phyloP scores from a whole-genome alignment of 2,113 vertebrate species.

The Mastomys coucha region DNA sequence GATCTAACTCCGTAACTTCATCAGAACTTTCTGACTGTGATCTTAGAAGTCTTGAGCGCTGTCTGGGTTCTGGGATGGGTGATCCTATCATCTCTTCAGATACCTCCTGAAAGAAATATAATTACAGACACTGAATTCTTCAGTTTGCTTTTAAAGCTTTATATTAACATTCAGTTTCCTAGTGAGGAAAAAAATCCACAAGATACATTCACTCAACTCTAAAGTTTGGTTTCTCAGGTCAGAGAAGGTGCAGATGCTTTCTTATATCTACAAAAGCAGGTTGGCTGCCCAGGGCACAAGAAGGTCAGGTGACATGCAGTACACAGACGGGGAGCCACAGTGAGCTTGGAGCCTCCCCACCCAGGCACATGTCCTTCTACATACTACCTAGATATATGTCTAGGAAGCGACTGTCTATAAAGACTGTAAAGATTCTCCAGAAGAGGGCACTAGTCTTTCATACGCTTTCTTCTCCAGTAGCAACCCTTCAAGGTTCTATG shows the following conservation, averaged over 20 bases:
- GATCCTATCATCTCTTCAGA: slow-evolving; percentile 93
- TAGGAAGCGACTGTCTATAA: background rate
- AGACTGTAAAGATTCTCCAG: slow-evolving; percentile 19
- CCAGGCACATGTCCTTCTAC: too few species aligned
- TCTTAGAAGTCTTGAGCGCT: slow-evolving; percentile 94
- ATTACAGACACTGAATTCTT: background rate
- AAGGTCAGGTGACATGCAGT: slow-evolving; percentile 7
- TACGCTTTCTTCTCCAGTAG: background rate
- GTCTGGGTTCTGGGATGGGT: slow-evolving; percentile 96
- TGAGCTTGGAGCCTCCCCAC: background rate
- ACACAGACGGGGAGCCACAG: background rate
- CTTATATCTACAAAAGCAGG: background rate
- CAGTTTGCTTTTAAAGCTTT: slow-evolving; percentile 32
- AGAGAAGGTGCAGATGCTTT: background rate
- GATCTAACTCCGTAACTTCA: slow-evolving; percentile 96
- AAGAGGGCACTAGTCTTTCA: background rate
- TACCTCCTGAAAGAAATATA: slow-evolving; percentile 88
- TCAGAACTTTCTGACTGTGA: slow-evolving; percentile 99
- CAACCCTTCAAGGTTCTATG: slow-evolving; percentile 9
- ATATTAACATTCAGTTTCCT: slow-evolving; percentile 13
- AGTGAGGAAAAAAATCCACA: background rate
- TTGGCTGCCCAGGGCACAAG: background rate
- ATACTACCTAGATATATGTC: background rate
- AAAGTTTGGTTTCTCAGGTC: background rate
- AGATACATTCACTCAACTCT: background rate